Evolutionary conservation across 2,888 invertebrate genomes (phyloP).

Genomic region (Trachelus troglodyta): DNA sequence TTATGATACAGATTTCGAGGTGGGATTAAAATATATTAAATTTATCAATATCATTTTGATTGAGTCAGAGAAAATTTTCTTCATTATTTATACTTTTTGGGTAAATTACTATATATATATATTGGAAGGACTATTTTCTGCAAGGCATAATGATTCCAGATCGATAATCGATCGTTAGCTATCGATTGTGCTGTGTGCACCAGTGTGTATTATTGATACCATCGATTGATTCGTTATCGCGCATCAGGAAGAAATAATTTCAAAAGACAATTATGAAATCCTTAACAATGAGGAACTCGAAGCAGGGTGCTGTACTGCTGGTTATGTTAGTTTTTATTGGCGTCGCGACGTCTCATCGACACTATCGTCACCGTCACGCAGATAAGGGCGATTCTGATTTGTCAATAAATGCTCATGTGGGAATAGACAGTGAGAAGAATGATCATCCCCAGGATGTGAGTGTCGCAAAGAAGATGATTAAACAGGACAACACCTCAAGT

Average conservation of each 20-base stretch:
- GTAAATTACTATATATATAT: not conserved
- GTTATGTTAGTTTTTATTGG: not conserved
- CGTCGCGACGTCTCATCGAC: slow-evolving; percentile 9
- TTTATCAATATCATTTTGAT: not conserved
- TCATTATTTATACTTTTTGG: not conserved
- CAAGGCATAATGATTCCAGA: not conserved
- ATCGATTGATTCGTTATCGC: not conserved
- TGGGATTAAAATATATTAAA: slow-evolving; percentile 3
- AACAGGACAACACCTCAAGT: not conserved
- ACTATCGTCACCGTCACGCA: not conserved
- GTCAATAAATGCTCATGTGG: not conserved
- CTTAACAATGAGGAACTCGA: not conserved
- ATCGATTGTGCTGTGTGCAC: not conserved
- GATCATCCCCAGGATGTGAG: not conserved
- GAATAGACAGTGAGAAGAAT: not conserved
- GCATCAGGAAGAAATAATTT: not conserved
- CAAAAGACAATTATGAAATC: not conserved
- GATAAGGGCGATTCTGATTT: not conserved
- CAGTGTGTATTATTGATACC: not conserved
- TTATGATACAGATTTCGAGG: not conserved
- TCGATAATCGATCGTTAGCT: not conserved
- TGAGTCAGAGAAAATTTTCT: not conserved
- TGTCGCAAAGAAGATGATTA: not conserved
- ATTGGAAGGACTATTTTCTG: not conserved
- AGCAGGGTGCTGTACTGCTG: not conserved